These are phyloP conservation scores for Eolophus roseicapilla DNA, from an alignment of 2,113 vertebrate species.

Conservation along the genomic window DNA sequence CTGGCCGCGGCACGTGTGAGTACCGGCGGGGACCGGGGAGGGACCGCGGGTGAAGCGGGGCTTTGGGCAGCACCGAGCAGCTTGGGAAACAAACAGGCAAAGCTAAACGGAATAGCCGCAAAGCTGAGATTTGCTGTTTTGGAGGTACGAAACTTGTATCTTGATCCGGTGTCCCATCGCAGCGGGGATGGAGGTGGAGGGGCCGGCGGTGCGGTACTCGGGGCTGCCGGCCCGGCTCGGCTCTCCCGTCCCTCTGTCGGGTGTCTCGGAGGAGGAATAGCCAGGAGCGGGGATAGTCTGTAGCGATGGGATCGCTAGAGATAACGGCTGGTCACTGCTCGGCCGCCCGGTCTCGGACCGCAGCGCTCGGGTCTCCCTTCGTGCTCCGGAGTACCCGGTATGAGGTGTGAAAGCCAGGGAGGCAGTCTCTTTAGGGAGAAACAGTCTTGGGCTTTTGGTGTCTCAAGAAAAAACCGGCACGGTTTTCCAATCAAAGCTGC, in stretches of 20 bases:
- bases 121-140: background rate
- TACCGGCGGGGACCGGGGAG: constrained; percentile 18
- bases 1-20: constrained; percentile 89
- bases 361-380: background rate
- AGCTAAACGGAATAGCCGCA: background rate
- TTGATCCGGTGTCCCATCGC: background rate
- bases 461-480: background rate
- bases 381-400: background rate
- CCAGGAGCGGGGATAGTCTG: background rate
- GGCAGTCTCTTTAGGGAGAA: background rate
- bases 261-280: background rate
- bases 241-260: background rate
- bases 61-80: accelerated
- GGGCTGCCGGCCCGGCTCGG: background rate
- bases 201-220: background rate
- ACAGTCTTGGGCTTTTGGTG: accelerated
- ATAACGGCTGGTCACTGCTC: background rate
- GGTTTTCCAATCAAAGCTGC: background rate
- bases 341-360: too few relatives aligned
- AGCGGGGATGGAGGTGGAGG: background rate
- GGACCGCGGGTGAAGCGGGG: background rate
- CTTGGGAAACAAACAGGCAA: background rate
- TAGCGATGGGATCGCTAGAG: background rate
- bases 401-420: background rate
- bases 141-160: background rate